Evolutionary conservation across 1,140 invertebrate genomes (phyloP), one percentile per base, ranked within the genome.

Genomic region (Tribolium castaneum): DNA sequence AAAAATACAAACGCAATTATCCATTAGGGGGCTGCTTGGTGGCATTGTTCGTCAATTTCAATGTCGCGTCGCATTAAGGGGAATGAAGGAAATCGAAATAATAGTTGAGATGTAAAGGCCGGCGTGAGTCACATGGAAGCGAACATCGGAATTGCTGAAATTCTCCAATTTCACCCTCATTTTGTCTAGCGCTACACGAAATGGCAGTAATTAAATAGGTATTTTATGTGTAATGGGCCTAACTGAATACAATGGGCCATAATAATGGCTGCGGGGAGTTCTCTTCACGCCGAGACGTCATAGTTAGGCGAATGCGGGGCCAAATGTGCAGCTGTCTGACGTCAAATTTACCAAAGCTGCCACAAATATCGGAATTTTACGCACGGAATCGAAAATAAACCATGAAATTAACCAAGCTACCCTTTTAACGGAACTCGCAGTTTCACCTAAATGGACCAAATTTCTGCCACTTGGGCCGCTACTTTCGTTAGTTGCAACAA

Each of bases 121-220:
- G 52, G 66, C 14, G 50, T 72, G 70, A 72, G 70, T 72, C 70
- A 72, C 70, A 71, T 50, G 56, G 56, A 62, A 62, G 56, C 39
- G 66, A 62, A 66, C 56, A 51, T 66, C 70, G 62, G 59, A 79
- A 79, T 79, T 79, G 73, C 70, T 59, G 78, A 79, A 79, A 79
- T 79, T 79, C 78, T 79, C 73, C 50, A 79, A 76, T 75, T 70
- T 79, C 78, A 76, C 78, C 78, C 78, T 79, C 78, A 71, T 76
- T 79, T 75, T 70, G 72, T 56, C 51, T 70, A 54, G 72, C 62
- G 56, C 62, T 76, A 79, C 78, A 72, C 51, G 78, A 54, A 79
- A 79, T 79, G 78, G 78, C 59, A 79, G 78, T 79, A 79, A 79
- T 79, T 79, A 79, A 79, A 79, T 79, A 75, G 78, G 78, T 79